Conservation (phyloP, 1,140 invertebrate genomes). For the Parapsyche elsis region DNA sequence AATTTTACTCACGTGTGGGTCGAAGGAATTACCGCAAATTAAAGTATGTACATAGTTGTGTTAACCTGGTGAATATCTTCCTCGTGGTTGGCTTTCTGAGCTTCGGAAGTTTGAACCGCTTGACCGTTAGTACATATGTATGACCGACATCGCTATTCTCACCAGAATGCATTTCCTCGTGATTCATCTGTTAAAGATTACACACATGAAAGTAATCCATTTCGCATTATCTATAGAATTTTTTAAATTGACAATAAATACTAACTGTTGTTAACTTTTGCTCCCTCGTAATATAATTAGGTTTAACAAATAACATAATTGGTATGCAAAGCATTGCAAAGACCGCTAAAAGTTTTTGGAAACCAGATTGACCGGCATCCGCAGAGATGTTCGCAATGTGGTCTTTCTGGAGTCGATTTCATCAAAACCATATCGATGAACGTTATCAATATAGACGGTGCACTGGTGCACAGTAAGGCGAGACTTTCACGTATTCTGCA, state of each 20-base stretch:
- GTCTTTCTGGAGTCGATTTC: slow-evolving; percentile 68
- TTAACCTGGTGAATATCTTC: slow-evolving; percentile 93
- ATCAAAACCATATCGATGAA: slow-evolving; percentile 96
- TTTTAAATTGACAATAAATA: slow-evolving; percentile 48
- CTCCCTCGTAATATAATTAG: slow-evolving; percentile 81
- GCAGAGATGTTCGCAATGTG: slow-evolving; percentile 69
- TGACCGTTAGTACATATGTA: slow-evolving; percentile 65
- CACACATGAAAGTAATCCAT: neutral
- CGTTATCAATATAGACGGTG: slow-evolving; percentile 91
- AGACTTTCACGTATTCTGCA: slow-evolving; percentile 60
- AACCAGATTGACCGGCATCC: slow-evolving; percentile 75
- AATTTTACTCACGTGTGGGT: neutral
- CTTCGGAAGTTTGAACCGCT: slow-evolving; percentile 59
- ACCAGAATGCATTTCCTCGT: slow-evolving; percentile 69
- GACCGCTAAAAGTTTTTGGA: slow-evolving; percentile 90
- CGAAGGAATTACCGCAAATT: neutral
- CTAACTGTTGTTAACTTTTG: slow-evolving; percentile 72
- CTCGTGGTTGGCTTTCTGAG: slow-evolving; percentile 68
- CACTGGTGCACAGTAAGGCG: slow-evolving; percentile 77
- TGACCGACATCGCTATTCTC: slow-evolving; percentile 69
- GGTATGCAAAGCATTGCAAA: slow-evolving; percentile 91
- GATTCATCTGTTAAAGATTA: slow-evolving; percentile 62
- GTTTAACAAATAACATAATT: slow-evolving; percentile 96
- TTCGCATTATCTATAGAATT: neutral
- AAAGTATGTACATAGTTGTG: too few relatives aligned